Evolutionary conservation across 2,888 invertebrate genomes (phyloP), one percentile per base, ranked within the genome.

Genomic region (Ochropleura leucogaster): DNA sequence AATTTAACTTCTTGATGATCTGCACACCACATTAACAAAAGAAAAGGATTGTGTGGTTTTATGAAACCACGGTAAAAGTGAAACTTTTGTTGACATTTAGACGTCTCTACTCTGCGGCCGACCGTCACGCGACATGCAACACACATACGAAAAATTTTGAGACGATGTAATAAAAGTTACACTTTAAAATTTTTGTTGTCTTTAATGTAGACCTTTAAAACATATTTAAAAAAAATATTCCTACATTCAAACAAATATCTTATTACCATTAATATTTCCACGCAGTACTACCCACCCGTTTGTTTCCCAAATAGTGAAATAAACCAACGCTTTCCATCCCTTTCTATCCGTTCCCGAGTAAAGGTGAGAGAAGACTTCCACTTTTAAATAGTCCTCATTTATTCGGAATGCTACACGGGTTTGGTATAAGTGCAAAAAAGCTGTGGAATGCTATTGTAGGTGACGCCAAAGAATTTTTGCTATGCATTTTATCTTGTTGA

Each of bases 371-470:
- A 65, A 20, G 7, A n/a, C 62, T 46, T 42, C 68, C 68, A 73
- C 79, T 84, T 83, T 72, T 73, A 85, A 87, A 85, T 83, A 81
- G 79, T 76, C 46, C 55, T 75, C 75, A 75, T 85, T 84, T 87
- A 79, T 81, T 77, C 68, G 78, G 79, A 85, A 80, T 85, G 77
- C 81, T 68, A 79, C 79, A 73, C 78, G 69, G 65, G 79, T 70
- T 68, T 57, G 49, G 68, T 77, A 73, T 77, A 83, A 82, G 80
- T 63, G 74, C 85, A 85, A 87, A 87, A 87, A 87, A 83, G 46
- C 62, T 40, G 4, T 12, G 85, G 87, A 83, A 88, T 85, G 85
- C 81, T 72, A 82, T 85, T 86, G 84, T 85, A 79, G 74, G 79
- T 85, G 79, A 74, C 72, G 77, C 70, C 53, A 72, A 83, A 71